phyloP scores from a whole-genome alignment of 2,888 invertebrate genomes.

The Cremastinae sp. region DNA sequence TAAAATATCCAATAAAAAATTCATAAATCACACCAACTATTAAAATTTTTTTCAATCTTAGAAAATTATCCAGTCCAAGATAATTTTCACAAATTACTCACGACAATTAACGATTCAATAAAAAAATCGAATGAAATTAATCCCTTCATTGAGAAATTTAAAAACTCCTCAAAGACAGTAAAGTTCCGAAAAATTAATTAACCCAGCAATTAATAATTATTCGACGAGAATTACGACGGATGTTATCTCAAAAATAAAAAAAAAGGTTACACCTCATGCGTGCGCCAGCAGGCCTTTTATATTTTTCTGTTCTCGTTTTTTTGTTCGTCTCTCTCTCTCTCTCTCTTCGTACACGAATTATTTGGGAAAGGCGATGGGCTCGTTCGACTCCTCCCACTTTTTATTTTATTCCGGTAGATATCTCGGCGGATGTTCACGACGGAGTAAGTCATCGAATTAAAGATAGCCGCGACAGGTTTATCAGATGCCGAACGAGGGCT shows the following conservation, averaged over 20 bases:
- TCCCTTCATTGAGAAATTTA: not conserved
- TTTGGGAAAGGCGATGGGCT: conserved; percentile 34
- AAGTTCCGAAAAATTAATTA: not conserved
- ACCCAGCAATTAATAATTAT: conserved; percentile 34
- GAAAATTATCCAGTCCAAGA: too few species aligned
- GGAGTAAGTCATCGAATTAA: conserved; percentile 74
- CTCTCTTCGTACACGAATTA: conserved; percentile 4
- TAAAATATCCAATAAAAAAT: too few species aligned
- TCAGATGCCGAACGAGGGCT: conserved; percentile 68
- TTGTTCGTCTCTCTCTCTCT: too few species aligned
- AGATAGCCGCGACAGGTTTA: conserved; percentile 75
- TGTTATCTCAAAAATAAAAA: not conserved
- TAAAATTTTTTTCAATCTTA: too few species aligned
- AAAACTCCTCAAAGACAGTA: not conserved
- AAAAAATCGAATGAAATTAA: too few species aligned
- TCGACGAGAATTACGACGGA: not conserved
- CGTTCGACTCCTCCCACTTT: conserved; percentile 30
- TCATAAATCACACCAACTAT: too few species aligned
- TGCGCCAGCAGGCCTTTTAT: conserved; percentile 15
- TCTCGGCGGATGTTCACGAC: conserved; percentile 59
- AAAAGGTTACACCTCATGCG: conserved; percentile 9
- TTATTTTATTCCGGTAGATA: conserved; percentile 39
- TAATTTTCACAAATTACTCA: too few species aligned
- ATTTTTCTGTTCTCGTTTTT: conserved; percentile 21
- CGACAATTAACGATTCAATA: too few species aligned